Percentiles rank a stretch among this genome's conserved stretches.
Conservation (phyloP, 2,797 vertebrate genomes). For the Limnodromus scolopaceus region DNA sequence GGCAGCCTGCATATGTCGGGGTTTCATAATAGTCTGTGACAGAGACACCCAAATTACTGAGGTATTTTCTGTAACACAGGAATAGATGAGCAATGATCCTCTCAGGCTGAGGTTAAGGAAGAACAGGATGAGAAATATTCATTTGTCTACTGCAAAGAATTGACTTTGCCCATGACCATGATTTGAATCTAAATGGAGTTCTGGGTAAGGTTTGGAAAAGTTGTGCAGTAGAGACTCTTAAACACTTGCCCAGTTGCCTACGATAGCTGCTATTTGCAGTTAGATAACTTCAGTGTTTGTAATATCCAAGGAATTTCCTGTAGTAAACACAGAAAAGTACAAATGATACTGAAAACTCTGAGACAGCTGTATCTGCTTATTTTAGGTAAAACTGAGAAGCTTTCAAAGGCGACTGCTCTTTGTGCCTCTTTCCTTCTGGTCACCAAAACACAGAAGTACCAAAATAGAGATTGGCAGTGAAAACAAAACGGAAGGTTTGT, state of each 20-base stretch:
- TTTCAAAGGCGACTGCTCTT: neutral
- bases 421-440: neutral
- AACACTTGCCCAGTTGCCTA: neutral
- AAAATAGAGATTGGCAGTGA: neutral
- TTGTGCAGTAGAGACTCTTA: neutral
- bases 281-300: slow-evolving; percentile 25
- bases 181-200: neutral
- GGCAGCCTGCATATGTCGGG: neutral
- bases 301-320: slow-evolving; percentile 52
- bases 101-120: neutral
- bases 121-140: neutral
- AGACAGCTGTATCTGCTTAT: neutral
- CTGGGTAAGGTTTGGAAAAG: neutral
- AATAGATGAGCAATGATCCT: neutral
- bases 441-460: neutral
- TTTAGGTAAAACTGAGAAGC: neutral
- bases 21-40: neutral
- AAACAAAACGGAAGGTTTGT: neutral
- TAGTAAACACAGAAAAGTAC: slow-evolving; percentile 13
- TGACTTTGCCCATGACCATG: neutral
- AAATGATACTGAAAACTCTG: neutral
- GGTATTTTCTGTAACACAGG: neutral
- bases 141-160: neutral
- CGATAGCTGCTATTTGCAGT: neutral
- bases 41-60: neutral